phyloP scores from a whole-genome alignment of 2,113 vertebrate genomes.

The Jaculus jaculus region DNA sequence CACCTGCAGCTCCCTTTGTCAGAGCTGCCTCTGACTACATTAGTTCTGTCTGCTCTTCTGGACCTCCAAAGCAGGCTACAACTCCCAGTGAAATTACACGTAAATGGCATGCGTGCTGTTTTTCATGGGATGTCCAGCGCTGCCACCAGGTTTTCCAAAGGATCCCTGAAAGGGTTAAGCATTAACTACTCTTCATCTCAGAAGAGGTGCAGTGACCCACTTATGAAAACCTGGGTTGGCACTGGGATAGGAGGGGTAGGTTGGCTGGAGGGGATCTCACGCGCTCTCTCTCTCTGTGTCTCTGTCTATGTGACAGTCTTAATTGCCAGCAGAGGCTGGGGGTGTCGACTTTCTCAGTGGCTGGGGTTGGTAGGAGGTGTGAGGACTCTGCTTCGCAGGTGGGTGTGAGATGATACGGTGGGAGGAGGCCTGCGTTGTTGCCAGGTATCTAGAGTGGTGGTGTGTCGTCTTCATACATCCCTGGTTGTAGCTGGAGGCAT shows the following conservation, averaged over 20 bases:
- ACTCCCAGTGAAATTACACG: not conserved
- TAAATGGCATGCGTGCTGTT: not conserved
- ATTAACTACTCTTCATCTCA: not conserved
- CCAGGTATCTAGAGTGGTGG: conserved; percentile 12
- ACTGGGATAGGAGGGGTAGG: not conserved
- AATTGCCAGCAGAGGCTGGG: not conserved
- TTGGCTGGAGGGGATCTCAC: not conserved
- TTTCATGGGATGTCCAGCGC: not conserved
- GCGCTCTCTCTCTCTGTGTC: not conserved
- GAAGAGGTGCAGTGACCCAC: not conserved
- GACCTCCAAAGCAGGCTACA: not conserved
- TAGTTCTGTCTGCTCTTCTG: not conserved
- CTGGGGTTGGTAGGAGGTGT: not conserved
- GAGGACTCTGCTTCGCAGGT: conserved; percentile 9
- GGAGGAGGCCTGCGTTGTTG: not conserved
- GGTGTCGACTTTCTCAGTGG: not conserved
- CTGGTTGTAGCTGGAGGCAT: not conserved
- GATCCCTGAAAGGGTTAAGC: not conserved
- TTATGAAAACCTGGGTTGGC: conserved; percentile 10
- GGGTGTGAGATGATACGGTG: not conserved
- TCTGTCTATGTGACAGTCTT: not conserved
- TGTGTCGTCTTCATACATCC: not conserved
- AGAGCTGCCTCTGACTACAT: not conserved
- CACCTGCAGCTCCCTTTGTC: not conserved
- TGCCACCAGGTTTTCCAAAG: conserved; percentile 10